Evolutionary conservation across 2,888 invertebrate species (phyloP), one percentile per base, ranked within the genome.

Genomic region (Drosophila tanythrix): DNA sequence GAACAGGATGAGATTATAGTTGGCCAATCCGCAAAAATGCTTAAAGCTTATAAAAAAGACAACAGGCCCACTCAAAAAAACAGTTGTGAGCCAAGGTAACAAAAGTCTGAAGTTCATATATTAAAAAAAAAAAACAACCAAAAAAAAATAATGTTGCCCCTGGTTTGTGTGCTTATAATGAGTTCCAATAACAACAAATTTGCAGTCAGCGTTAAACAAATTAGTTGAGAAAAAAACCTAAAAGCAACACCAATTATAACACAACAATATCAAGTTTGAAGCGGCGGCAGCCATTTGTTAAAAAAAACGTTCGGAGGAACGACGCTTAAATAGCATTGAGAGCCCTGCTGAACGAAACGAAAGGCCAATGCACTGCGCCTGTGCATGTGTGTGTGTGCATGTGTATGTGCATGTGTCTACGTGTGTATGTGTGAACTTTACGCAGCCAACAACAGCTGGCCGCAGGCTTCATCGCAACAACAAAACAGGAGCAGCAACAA

Each of bases 241-340:
- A 59, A 60, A 31, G 60, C 72, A 78, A 73, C 70, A 80, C 79
- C 57, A 72, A 63, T 40, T 52, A 38, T 43, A 74, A 64, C 46
- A 79, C 64, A 81, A 76, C 66, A 84, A 89, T 79, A 81, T 89
- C 85, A 82, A 85, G 89, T 89, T 85, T 87, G 50, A 77, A 70
- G 59, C 73, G 69, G 70, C 76, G 57, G 81, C 80, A 57, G 83
- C 81, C 83, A 81, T 81, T 82, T 82, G 76, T 74, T 81, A 72
- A 81, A 81, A 81, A 61, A 57, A 60, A 38, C 53, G 65, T 62
- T 65, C 64, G 55, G 66, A 63, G 66, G 73, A 82, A 76, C 83
- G 76, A 62, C 84, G 88, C 77, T 85, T 84, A 77, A 88, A 87
- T 78, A 85, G 88, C 89, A 85, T 85, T 89, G 85, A 85, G 88